Conservation (phyloP, 2,888 invertebrate genomes). For the Cerastis rubricosa region DNA sequence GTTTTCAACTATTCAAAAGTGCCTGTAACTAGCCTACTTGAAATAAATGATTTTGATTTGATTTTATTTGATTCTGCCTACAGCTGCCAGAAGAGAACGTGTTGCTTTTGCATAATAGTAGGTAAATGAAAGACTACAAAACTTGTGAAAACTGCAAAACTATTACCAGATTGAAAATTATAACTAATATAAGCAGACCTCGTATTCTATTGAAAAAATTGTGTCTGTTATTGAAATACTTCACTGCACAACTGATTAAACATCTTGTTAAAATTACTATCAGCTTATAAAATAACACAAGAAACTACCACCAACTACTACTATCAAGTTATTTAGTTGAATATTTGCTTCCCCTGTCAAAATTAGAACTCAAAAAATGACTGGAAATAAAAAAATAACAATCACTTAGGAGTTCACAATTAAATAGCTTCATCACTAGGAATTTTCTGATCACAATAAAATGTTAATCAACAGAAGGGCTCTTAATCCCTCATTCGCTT, state of each 20-base stretch:
- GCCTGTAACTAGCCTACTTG: too few relatives aligned
- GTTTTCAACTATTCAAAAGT: too few relatives aligned
- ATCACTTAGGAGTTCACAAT: neutral
- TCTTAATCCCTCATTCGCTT: neutral
- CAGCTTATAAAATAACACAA: neutral
- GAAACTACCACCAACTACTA: too few relatives aligned
- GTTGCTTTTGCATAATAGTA: neutral
- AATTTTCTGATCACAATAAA: neutral
- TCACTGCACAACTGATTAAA: too few relatives aligned
- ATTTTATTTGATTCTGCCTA: too few relatives aligned
- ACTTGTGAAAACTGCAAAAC: too few relatives aligned
- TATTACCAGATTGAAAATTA: too few relatives aligned
- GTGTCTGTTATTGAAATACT: too few relatives aligned
- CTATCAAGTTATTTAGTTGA: neutral
- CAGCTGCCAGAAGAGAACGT: neutral
- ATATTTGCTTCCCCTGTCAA: neutral
- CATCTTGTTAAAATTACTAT: neutral
- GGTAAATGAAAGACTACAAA: neutral
- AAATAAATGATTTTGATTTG: too few relatives aligned
- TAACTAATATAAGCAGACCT: too few relatives aligned
- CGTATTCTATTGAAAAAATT: too few relatives aligned
- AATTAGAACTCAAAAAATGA: neutral
- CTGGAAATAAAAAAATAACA: fast-evolving
- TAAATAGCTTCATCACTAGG: neutral
- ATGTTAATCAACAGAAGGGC: constrained; percentile 2